Base-by-base conservation (phyloP, 2,888 invertebrate species). In the Aleiodes alternator region DNA sequence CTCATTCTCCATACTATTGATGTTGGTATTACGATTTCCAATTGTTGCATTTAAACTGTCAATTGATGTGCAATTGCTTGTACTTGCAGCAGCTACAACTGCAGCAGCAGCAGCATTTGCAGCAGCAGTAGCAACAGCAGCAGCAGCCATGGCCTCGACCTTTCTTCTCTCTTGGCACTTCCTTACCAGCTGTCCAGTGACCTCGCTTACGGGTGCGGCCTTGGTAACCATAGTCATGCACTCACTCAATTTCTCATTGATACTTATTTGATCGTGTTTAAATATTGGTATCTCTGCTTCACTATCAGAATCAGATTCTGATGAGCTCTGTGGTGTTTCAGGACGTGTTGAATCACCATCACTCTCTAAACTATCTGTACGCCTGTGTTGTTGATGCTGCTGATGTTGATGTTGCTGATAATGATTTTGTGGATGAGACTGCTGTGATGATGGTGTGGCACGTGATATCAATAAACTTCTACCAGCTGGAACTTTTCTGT, bases 401-500 rank as follows among this genome's bases (percentile, higher is more conserved):
- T 91, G 84, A 90, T 84, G 73, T 90, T 90, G 48, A 90, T 90
- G 75, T 34, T 34, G 80, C 90, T 91, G 84, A 90, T 84, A 73
- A 90, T 90, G 48, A 90, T 90, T 75, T 55, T 91, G 91, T n/a
- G 91, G 87, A 77, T 91, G 91, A 11, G 90, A 90, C 83, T 91
- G 91, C 82, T 90, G 90, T 14, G 90, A 90, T 14, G 90, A 90
- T 66, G 80, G 73, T 69, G 77, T 72, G 29, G 84, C 77, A 43
- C 83, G 90, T 69, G 90, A 80, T 77, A 88, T 88, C 74, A 91
- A 81, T 48, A 91, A 81, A 82, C 90, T 90, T 31, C 90, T 85
- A 4, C 90, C 89, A 0, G 88, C 86, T 0, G 87, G 82, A 29
- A 87, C 82, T 55, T 82, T 82, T 76, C 81, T 82, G 53, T 75